Percentiles rank a stretch among this genome's conserved stretches.
Evolutionary conservation across 2,888 invertebrate genomes (phyloP).

Genomic region (Metalampra italica): DNA sequence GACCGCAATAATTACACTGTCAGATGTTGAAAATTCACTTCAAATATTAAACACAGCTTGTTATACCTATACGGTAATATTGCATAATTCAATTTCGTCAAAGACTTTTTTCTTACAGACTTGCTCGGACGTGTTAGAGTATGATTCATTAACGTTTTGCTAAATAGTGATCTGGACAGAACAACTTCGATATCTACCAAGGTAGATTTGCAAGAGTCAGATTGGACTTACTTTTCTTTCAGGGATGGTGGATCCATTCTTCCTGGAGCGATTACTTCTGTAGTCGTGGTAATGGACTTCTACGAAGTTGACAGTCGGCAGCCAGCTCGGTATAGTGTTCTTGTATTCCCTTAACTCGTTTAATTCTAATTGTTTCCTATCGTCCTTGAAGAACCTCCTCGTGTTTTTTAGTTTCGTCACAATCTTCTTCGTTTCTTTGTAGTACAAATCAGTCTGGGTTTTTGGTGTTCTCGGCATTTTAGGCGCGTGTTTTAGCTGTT

Average conservation of each 20-base stretch:
- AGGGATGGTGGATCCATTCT: constrained; percentile 40
- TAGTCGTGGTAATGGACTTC: constrained; percentile 59
- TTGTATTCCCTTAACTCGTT: constrained; percentile 56
- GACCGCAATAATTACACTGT: constrained; percentile 66
- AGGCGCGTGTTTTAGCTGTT: constrained; percentile 29
- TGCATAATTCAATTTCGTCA: constrained; percentile 6
- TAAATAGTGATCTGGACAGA: background rate
- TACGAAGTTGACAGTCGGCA: constrained; percentile 66
- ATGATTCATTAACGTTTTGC: constrained; percentile 2
- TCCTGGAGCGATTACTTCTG: constrained; percentile 29
- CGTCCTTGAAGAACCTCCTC: constrained; percentile 51
- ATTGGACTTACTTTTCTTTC: constrained; percentile 62
- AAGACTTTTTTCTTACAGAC: background rate
- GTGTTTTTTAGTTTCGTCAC: constrained; percentile 58
- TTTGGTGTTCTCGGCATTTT: constrained; percentile 34
- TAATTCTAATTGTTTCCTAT: constrained; percentile 42
- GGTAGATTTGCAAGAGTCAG: background rate
- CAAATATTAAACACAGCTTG: constrained; percentile 27
- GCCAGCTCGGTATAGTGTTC: constrained; percentile 61
- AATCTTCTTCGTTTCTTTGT: constrained; percentile 53
- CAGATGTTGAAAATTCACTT: constrained; percentile 52
- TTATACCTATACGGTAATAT: background rate
- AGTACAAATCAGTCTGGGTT: constrained; percentile 45
- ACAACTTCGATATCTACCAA: background rate
- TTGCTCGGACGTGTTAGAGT: constrained; percentile 5